Evolutionary conservation across 2,888 invertebrate species (phyloP).

Genomic region (Standfussiana lucernea): DNA sequence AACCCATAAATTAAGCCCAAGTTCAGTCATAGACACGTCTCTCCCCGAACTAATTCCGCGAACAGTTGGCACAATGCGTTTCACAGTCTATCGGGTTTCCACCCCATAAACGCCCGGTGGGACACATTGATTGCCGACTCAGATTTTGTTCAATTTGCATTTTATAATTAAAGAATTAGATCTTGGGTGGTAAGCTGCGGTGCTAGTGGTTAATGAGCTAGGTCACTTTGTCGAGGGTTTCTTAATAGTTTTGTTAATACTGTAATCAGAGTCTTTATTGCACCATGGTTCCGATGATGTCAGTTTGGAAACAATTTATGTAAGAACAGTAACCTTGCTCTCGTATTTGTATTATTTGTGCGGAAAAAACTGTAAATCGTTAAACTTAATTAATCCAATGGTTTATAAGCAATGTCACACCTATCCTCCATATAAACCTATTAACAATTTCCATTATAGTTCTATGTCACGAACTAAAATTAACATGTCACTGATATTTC

Average conservation of each 20-base stretch:
- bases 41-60: constrained; percentile 68
- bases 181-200: constrained; percentile 47
- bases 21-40: constrained; percentile 48
- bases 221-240: background rate
- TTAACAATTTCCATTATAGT: background rate
- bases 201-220: constrained; percentile 42
- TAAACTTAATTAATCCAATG: background rate
- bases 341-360: background rate
- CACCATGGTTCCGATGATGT: background rate
- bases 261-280: background rate
- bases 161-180: constrained; percentile 90
- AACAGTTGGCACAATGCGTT: constrained; percentile 73
- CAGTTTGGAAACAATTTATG: background rate
- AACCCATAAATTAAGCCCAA: constrained; percentile 27
- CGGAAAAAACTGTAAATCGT: background rate
- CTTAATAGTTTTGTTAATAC: background rate
- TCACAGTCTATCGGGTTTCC: constrained; percentile 86
- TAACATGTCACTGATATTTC: background rate
- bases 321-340: background rate
- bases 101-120: constrained; percentile 84
- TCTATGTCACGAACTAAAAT: background rate
- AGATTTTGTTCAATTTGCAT: constrained; percentile 84
- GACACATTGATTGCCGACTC: constrained; percentile 82
- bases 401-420: too few species aligned
- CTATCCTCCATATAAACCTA: background rate